Base-by-base conservation (phyloP, 2,113 vertebrate species). In the Zingel zingel region DNA sequence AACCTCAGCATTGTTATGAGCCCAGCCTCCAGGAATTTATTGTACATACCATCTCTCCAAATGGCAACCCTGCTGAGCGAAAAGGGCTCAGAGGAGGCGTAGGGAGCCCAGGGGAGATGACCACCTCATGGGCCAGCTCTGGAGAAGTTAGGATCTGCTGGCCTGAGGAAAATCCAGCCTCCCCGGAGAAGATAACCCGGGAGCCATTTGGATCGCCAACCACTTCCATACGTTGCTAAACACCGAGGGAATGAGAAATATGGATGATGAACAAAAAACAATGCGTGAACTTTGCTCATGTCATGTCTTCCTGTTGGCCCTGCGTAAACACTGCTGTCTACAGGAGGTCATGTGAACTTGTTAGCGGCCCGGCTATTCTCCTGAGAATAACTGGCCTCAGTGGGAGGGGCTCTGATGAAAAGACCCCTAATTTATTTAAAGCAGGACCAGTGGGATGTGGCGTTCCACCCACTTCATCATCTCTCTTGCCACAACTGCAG, bases 31-130 rank as follows among this genome's bases (percentile, higher is more conserved):
- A 21, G 59, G 54, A 19, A 16, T 25, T 47, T 21, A 30, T 21
- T 53, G 71, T 59, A 68, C 89, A 87, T 91, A 90, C 95, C 92
- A 72, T 30, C 47, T 92, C 90, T 69, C 83, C 83, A 59, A 72
- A 59, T 6, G 83, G 79, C 53, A 72, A 68, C 9, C 45, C 27
- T 0, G 54, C 23, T 0, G 85, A 80, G 77, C 74, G 83, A 74
- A 71, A 94, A 0, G 92, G 89, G 3, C 88, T 94, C 51, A 88
- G 85, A 56, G 95, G 95, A 1, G 86, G 91, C 3, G 93, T 93
- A 1, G 92, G 93, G 27, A 95, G 87, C 56, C 95, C 94, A 6
- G 95, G 91, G 16, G 95, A 95, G 90, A 95, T 94, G 84, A 95
- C 84, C 48, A 96, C 93, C 61, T 92, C 91, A 50, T 88, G 89